A percentile compares a stretch with the other conserved stretches of the same genome.
Evolutionary conservation across 2,113 vertebrate genomes (phyloP).

Genomic region (Okapia johnstoni): DNA sequence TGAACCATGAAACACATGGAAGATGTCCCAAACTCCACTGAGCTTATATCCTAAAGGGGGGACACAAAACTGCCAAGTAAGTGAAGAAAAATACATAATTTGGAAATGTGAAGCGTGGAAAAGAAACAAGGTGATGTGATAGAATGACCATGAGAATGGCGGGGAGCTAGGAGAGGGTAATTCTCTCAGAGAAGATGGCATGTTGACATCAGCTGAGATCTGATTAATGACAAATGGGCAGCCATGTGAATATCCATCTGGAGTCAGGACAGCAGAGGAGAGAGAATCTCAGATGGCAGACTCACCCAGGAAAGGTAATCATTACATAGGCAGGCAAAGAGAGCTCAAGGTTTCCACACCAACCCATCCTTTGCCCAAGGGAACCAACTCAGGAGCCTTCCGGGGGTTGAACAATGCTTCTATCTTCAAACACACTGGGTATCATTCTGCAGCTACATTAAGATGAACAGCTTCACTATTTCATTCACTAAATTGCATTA

Average conservation of each 20-base stretch:
- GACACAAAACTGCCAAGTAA: not conserved
- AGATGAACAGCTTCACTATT: slow-evolving; percentile 32
- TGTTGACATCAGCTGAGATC: not conserved
- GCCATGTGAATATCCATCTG: too few species aligned
- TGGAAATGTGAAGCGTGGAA: not conserved
- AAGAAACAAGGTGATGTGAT: not conserved
- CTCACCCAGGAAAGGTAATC: not conserved
- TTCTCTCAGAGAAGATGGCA: not conserved
- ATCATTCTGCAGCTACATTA: not conserved
- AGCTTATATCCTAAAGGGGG: not conserved
- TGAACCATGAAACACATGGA: not conserved
- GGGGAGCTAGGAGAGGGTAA: not conserved
- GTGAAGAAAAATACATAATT: not conserved
- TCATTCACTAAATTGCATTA: slow-evolving; percentile 32
- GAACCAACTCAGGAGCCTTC: not conserved
- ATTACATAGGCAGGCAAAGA: not conserved
- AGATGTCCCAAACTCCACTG: not conserved
- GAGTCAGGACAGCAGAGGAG: not conserved
- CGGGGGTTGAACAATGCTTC: not conserved
- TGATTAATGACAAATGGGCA: not conserved
- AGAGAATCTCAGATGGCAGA: not conserved
- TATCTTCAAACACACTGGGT: not conserved
- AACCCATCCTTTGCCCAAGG: not conserved
- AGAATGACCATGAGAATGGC: not conserved
- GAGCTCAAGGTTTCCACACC: not conserved